These are phyloP conservation scores for Struthidea cinerea DNA, from an alignment of 2,113 vertebrate species.

Conservation along the genomic window DNA sequence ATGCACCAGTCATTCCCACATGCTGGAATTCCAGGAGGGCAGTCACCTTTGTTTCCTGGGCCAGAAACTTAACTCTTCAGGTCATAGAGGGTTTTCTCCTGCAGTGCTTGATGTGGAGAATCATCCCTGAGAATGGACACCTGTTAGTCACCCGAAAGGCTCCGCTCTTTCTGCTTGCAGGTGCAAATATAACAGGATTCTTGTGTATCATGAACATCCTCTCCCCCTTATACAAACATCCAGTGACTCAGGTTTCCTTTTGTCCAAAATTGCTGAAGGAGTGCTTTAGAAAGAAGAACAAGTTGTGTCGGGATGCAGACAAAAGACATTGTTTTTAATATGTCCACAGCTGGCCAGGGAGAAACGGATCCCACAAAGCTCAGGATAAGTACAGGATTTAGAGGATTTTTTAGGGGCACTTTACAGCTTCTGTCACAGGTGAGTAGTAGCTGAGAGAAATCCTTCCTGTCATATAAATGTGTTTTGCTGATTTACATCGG, in stretches of 20 bases:
- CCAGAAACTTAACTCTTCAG: neutral
- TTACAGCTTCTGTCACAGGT: neutral
- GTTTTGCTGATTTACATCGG: neutral
- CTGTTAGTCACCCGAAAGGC: neutral
- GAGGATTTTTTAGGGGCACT: neutral
- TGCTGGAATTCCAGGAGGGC: neutral
- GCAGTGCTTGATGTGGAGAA: neutral
- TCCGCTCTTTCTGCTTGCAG: neutral
- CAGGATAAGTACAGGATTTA: neutral
- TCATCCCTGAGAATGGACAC: neutral
- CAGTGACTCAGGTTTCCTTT: neutral
- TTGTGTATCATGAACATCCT: neutral
- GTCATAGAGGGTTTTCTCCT: neutral
- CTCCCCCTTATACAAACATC: neutral
- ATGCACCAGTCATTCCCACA: neutral
- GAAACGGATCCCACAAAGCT: neutral
- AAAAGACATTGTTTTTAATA: neutral
- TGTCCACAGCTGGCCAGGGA: neutral
- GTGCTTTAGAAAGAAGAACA: neutral
- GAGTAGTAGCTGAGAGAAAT: neutral
- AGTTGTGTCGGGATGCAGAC: neutral
- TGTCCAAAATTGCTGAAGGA: neutral
- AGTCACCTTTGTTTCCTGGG: neutral
- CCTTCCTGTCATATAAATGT: neutral
- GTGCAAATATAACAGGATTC: neutral